phyloP scores from a whole-genome alignment of 2,113 vertebrate genomes.

The Paradoxurus hermaphroditus region DNA sequence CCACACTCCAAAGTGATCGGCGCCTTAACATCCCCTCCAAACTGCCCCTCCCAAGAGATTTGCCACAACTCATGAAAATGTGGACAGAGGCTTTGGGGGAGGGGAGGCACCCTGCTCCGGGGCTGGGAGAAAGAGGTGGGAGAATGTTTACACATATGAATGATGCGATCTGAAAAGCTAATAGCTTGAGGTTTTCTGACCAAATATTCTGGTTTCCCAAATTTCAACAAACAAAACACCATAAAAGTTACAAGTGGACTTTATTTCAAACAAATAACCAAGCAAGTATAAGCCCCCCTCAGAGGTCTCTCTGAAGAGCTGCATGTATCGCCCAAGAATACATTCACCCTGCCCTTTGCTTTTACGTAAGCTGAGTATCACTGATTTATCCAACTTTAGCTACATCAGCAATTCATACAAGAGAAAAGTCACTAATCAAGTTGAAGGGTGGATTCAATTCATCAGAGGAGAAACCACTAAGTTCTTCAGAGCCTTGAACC shows the following conservation, averaged over 20 bases:
- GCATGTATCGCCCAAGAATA: background rate
- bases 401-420: background rate
- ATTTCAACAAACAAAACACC: background rate
- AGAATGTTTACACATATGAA: background rate
- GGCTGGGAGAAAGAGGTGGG: rapidly evolving
- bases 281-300: background rate
- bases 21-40: background rate
- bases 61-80: background rate
- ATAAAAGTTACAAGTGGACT: background rate
- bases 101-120: background rate
- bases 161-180: background rate
- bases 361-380: background rate
- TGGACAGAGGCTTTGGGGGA: background rate
- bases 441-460: slow-evolving; percentile 13
- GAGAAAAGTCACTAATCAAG: background rate
- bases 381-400: background rate
- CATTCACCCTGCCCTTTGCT: background rate
- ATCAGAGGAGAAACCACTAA: background rate
- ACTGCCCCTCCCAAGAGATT: background rate
- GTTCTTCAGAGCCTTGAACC: slow-evolving; percentile 15
- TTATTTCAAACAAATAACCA: background rate
- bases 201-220: background rate
- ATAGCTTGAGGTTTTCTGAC: background rate
- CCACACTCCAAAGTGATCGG: background rate
- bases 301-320: background rate